Conservation (phyloP, 1,140 invertebrate species). For the Leptoteleia sp. region DNA sequence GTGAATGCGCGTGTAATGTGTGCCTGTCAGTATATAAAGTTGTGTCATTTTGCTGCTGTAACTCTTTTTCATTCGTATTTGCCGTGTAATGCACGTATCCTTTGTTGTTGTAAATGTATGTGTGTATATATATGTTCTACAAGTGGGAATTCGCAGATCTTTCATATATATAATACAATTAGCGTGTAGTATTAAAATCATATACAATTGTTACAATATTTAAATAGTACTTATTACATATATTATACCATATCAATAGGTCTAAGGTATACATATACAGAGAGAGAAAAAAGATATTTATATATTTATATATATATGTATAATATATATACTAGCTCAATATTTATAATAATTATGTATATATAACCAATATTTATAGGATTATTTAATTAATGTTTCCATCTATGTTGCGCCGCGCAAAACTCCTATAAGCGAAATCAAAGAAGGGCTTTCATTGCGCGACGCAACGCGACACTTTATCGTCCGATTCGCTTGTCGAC, state of each 20-base stretch:
- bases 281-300: constrained; percentile 70
- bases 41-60: constrained; percentile 22
- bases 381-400: constrained; percentile 74
- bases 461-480: constrained; percentile 63
- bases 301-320: constrained; percentile 74
- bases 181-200: constrained; percentile 82
- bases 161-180: constrained; percentile 82
- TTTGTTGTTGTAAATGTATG: constrained; percentile 43
- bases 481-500: constrained; percentile 17
- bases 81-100: constrained; percentile 47
- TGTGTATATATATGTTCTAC: constrained; percentile 72
- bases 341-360: constrained; percentile 71
- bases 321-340: constrained; percentile 65
- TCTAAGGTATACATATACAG: constrained; percentile 78
- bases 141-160: constrained; percentile 81
- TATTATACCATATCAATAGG: constrained; percentile 77
- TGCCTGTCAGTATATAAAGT: constrained; percentile 14
- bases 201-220: constrained; percentile 82
- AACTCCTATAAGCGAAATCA: constrained; percentile 36
- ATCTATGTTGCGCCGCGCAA: constrained; percentile 53
- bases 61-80: constrained; percentile 16
- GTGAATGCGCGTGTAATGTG: constrained; percentile 50
- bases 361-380: constrained; percentile 78
- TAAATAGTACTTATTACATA: constrained; percentile 82
- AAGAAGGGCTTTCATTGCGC: constrained; percentile 47